A percentile compares a stretch with the other conserved stretches of the same genome.
phyloP scores from a whole-genome alignment of 2,797 vertebrate genomes.

The Hirundo rustica region DNA sequence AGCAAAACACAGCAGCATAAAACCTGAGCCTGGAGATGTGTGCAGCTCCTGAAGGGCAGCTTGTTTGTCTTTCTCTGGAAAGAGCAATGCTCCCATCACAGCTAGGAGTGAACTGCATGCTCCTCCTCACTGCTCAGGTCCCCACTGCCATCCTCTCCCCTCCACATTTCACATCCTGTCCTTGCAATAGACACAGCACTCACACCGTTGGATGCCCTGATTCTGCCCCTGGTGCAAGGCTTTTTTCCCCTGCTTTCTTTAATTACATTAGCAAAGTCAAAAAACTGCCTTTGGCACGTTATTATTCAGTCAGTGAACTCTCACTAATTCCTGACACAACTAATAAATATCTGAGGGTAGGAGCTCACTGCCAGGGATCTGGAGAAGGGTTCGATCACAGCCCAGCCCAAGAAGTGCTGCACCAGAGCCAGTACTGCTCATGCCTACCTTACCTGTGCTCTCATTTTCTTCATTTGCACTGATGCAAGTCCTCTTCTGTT shows the following conservation, averaged over 20 bases:
- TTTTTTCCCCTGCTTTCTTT: not conserved
- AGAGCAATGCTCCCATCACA: not conserved
- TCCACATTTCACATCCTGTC: not conserved
- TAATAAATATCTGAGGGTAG: constrained; percentile 27
- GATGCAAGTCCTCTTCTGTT: not conserved
- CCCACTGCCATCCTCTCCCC: not conserved
- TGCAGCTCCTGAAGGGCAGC: not conserved
- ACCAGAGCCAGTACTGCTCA: not conserved
- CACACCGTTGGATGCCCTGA: fast-evolving
- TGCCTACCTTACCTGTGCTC: not conserved
- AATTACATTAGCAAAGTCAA: constrained; percentile 46
- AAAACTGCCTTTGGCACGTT: constrained; percentile 47
- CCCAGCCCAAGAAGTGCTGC: not conserved
- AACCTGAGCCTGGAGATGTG: not conserved
- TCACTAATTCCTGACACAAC: constrained; percentile 64
- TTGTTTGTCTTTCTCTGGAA: not conserved
- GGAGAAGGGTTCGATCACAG: not conserved
- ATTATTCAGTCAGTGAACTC: constrained; percentile 61
- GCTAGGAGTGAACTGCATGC: not conserved
- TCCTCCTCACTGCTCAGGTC: not conserved
- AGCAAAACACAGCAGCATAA: not conserved
- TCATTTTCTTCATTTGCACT: not conserved
- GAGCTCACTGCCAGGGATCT: not conserved
- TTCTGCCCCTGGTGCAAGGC: not conserved
- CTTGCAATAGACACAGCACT: not conserved